A percentile compares a stretch with the other conserved stretches of the same genome.
phyloP scores from a whole-genome alignment of 2,888 invertebrate genomes.

The Eilema sororculum region DNA sequence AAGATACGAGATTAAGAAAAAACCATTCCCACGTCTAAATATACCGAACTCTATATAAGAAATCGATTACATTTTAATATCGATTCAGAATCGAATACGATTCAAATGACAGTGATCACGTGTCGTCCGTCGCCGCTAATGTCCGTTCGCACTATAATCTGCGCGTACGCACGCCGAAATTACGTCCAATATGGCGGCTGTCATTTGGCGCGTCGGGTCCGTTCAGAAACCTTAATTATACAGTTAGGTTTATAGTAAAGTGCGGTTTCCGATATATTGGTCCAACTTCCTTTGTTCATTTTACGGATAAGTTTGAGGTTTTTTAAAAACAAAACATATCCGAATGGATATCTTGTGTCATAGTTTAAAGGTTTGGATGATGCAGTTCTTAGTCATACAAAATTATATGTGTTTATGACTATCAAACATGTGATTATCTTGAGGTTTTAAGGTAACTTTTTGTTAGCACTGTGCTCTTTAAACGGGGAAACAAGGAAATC shows the following conservation, averaged over 20 bases:
- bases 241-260: conserved; percentile 49
- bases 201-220: conserved; percentile 75
- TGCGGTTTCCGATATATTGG: conserved; percentile 66
- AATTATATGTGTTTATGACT: conserved; percentile 6
- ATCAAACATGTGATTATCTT: not conserved
- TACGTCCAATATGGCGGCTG: conserved; percentile 76
- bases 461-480: not conserved
- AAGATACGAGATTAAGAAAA: conserved; percentile 10
- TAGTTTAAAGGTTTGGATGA: conserved; percentile 1
- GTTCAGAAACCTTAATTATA: conserved; percentile 74
- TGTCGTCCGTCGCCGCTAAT: conserved; percentile 73
- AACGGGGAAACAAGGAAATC: not conserved
- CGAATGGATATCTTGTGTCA: not conserved
- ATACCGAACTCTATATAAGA: conserved; percentile 48
- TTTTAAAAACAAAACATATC: conserved; percentile 12
- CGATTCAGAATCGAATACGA: conserved; percentile 59
- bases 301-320: conserved; percentile 37
- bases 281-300: conserved; percentile 58
- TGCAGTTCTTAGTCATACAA: conserved; percentile 8
- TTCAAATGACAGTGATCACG: conserved; percentile 68
- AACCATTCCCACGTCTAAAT: conserved; percentile 38
- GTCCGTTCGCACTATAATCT: conserved; percentile 78
- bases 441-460: not conserved
- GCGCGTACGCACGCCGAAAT: conserved; percentile 73
- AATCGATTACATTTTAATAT: conserved; percentile 61